Conservation (phyloP, 2,888 invertebrate species). For the Hydroisotoma schaefferi region DNA sequence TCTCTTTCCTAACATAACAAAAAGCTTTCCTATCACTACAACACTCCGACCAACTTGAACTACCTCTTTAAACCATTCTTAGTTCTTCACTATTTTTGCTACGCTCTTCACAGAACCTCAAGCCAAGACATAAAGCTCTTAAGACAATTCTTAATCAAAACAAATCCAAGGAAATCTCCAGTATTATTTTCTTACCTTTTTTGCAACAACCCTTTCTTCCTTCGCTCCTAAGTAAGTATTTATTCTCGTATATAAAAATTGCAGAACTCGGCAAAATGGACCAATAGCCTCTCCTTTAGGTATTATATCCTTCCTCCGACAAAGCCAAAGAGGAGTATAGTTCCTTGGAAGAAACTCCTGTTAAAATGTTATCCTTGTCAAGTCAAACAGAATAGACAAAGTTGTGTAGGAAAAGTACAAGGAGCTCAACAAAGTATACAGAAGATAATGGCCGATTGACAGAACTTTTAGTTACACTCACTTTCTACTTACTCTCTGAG, state of each 20-base stretch:
- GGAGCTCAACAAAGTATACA: no score
- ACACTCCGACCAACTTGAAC: no score
- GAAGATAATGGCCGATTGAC: background rate
- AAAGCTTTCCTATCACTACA: no score
- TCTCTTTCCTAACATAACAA: no score
- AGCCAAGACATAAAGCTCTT: background rate
- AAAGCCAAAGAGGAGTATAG: no score
- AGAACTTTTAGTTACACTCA: no score
- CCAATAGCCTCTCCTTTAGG: no score
- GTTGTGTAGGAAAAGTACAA: background rate
- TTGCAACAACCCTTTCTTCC: background rate
- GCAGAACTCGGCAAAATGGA: background rate
- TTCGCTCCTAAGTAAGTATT: background rate
- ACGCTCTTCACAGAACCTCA: no score
- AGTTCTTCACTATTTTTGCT: no score
- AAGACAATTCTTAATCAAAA: slow-evolving; percentile 7
- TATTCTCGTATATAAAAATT: background rate
- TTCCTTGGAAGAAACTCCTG: no score
- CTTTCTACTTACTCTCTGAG: background rate
- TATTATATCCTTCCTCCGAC: no score
- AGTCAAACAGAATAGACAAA: background rate
- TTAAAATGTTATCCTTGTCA: slow-evolving; percentile 5
- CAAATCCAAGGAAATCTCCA: background rate
- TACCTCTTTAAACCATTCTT: no score
- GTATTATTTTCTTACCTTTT: slow-evolving; percentile 4